Evolutionary conservation across 2,888 invertebrate genomes (phyloP).

Genomic region (Ypsolopha sequella): DNA sequence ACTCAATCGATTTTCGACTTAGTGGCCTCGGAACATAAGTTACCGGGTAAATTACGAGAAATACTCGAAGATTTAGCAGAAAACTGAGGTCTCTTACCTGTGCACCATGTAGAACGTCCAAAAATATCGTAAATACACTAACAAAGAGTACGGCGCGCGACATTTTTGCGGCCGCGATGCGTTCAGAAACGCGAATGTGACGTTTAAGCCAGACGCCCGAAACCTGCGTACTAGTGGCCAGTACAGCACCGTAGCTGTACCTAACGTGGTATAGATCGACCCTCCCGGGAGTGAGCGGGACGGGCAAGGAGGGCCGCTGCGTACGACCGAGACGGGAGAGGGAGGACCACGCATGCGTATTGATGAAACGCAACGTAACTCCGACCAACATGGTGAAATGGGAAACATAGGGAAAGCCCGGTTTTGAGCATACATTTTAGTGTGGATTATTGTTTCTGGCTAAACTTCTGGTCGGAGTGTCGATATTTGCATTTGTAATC

Average conservation of each 20-base stretch:
- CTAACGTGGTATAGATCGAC: slow-evolving; percentile 67
- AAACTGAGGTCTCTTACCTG: slow-evolving; percentile 54
- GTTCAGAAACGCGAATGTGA: slow-evolving; percentile 40
- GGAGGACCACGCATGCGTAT: slow-evolving; percentile 60
- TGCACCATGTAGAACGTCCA: slow-evolving; percentile 68
- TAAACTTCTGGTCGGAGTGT: background rate
- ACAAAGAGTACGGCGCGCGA: slow-evolving; percentile 73
- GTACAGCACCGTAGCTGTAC: slow-evolving; percentile 51
- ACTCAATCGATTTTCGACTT: slow-evolving; percentile 62
- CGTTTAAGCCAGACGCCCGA: slow-evolving; percentile 52
- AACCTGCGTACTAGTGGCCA: slow-evolving; percentile 61
- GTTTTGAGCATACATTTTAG: background rate
- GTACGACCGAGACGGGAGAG: slow-evolving; percentile 33
- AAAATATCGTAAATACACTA: slow-evolving; percentile 71
- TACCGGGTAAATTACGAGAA: slow-evolving; percentile 6
- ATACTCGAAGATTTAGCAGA: slow-evolving; percentile 4
- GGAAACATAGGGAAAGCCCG: background rate
- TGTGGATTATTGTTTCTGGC: background rate
- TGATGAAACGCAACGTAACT: slow-evolving; percentile 40
- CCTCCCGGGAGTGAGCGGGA: slow-evolving; percentile 52
- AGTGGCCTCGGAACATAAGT: slow-evolving; percentile 24
- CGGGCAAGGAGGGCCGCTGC: slow-evolving; percentile 13
- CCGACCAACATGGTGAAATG: background rate
- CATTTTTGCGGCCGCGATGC: slow-evolving; percentile 69
- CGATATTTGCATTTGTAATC: background rate